Base-by-base conservation (phyloP, 2,888 invertebrate species). In the Tetragonisca angustula region DNA sequence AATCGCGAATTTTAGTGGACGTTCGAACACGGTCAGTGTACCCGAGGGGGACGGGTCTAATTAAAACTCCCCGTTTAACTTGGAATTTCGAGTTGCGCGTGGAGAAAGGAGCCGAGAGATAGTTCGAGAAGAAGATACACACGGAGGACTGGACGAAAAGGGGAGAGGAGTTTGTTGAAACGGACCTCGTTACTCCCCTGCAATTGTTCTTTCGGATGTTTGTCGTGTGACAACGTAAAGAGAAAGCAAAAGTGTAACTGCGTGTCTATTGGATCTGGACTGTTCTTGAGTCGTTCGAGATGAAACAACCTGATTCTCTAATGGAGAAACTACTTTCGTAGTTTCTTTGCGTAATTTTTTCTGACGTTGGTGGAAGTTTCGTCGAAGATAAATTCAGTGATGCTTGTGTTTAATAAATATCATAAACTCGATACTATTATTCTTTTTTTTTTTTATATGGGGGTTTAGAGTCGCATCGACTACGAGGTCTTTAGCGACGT, bases 41-140 rank as follows among this genome's bases (percentile, higher is more conserved):
- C 50, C 4, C 9, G 15, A 24, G 9, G 3, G 0, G 6, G 4
- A n/a, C 9, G n/a, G 27, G 52, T 62, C 52, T 49, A 79, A 79
- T 76, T 76, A 70, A 80, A 64, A 77, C 56, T 69, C 32, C 0
- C 4, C 11, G 69, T 64, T 79, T 70, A 27, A 50, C 56, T 70
- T 77, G 17, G 36, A 9, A 19, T 50, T 56, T 50, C 50, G 4
- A 32, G 21, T 11, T 24, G 65, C 49, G 50, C 56, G 49, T 27
- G 27, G 27, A 4, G 19, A 9, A 49, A 19, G 64, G 32, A 64
- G 21, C 64, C 24, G 24, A 9, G 19, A 49, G 21, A 64, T 64
- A 49, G 69, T 79, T 70, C 19, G 54, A 15, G 61, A 75, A 52
- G 49, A 79, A 79, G 49, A 36, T 32, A n/a, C 21, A 73, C 21